Base-by-base conservation (phyloP, 2,113 vertebrate species). In the Puma concolor region DNA sequence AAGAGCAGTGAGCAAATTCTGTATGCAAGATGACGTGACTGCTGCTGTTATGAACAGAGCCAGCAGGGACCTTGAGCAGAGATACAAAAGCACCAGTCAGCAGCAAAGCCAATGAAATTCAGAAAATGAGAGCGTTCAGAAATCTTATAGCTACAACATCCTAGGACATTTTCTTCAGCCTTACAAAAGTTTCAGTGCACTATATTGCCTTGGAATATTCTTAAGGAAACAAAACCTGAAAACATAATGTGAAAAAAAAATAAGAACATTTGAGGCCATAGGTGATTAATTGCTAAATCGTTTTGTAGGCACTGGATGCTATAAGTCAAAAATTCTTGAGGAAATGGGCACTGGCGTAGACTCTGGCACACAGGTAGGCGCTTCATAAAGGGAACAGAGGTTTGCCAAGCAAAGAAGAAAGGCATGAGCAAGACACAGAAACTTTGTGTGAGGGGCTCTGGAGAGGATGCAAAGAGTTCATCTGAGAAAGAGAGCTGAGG, bases 151-250 rank as follows among this genome's bases (percentile, higher is more conserved):
- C 48, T 15, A 41, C 31, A n/a, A 0, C 19, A 21, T 79, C 41
- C 19, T 33, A 27, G 13, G 31, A 19, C 10, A 16, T 69, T 85
- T 67, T 27, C 63, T 33, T n/a, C n/a, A 74, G 31, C 8, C 66
- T 86, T 63, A n/a, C 10, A 31, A 11, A 91, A 36, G 17, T 89
- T 54, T 88, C 27, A 7, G 36, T 64, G 82, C 3, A 23, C 31
- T 77, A 5, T 64, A 54, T 71, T 66, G 60, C 57, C 19, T 41
- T 91, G 38, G 12, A 76, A 11, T 57, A 12, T 64, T 88, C 76
- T 69, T 48, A 29, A 60, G 72, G 23, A 41, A 96, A 80, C 7
- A 71, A 86, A 91, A n/a, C 8, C 60, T 41, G 17, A 72, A 93
- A 69, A 64, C 9, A 29, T 63, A 77, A 15, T 79, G 17, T 66